A percentile compares a stretch with the other conserved stretches of the same genome.
Conservation (phyloP, 2,113 vertebrate species). For the Scomber colias region DNA sequence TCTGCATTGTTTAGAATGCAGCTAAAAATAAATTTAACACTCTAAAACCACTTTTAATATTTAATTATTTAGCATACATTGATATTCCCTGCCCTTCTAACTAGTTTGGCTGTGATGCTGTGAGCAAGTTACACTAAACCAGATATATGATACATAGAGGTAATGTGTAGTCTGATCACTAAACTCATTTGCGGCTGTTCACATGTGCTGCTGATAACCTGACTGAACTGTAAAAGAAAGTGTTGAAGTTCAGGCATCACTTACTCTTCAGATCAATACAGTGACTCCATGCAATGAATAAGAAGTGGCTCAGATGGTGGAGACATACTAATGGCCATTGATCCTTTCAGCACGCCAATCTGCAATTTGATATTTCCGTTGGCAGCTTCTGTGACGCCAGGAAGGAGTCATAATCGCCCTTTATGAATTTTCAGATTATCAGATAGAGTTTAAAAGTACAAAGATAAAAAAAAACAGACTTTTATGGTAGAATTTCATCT, state of each 20-base stretch:
- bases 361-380: slow-evolving; percentile 23
- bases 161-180: too few relatives aligned
- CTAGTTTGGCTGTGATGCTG: too few relatives aligned
- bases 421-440: not conserved
- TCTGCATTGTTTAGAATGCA: not conserved
- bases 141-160: too few relatives aligned
- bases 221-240: not conserved
- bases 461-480: not conserved
- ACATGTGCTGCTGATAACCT: not conserved
- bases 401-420: not conserved
- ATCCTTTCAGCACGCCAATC: slow-evolving; percentile 24
- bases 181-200: too few relatives aligned
- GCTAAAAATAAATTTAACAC: too few relatives aligned
- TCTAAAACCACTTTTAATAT: too few relatives aligned
- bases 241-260: slow-evolving; percentile 1
- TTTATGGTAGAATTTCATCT: not conserved
- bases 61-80: too few relatives aligned
- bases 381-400: not conserved
- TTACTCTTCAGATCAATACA: not conserved
- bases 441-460: not conserved
- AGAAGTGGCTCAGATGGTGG: slow-evolving; percentile 31
- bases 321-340: slow-evolving; percentile 33
- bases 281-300: slow-evolving; percentile 7
- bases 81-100: too few relatives aligned
- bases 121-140: too few relatives aligned